Conservation (phyloP, 1,140 invertebrate species). For the Zaprionus nigranus region DNA sequence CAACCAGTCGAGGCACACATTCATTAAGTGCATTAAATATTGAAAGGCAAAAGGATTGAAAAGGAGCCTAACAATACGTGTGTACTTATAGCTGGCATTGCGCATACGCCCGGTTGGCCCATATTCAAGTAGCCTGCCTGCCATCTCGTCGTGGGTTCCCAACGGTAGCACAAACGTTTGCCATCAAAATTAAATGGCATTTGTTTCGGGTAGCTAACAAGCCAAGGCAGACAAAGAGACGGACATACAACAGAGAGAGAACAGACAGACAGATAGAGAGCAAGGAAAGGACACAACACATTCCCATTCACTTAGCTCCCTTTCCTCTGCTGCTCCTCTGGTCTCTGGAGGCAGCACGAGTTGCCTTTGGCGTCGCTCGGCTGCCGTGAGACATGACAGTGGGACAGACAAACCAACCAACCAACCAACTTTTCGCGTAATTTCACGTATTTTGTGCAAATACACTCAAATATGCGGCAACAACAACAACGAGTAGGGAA, state of each 20-base stretch:
- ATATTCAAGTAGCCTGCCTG: constrained; percentile 25
- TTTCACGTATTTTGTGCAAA: constrained; percentile 80
- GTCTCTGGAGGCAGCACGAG: constrained; percentile 20
- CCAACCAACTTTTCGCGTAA: constrained; percentile 71
- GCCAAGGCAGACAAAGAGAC: constrained; percentile 15
- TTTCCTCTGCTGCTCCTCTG: constrained; percentile 24
- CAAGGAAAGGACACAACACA: constrained; percentile 5
- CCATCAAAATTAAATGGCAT: constrained; percentile 76
- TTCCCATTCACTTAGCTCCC: constrained; percentile 47
- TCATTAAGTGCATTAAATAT: constrained; percentile 28
- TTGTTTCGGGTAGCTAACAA: constrained; percentile 49
- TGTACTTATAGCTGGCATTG: constrained; percentile 34
- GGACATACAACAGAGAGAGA: constrained; percentile 30
- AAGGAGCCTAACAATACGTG: constrained; percentile 9
- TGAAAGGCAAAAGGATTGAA: constrained; percentile 11
- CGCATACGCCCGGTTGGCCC: constrained; percentile 48
- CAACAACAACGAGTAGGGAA: constrained; percentile 24
- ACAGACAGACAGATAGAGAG: background rate
- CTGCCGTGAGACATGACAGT: constrained; percentile 8
- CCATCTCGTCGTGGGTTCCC: constrained; percentile 5
- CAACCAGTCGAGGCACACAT: background rate
- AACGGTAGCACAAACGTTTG: constrained; percentile 54
- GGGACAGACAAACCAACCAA: constrained; percentile 19
- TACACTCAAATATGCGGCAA: constrained; percentile 75
- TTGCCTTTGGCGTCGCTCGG: constrained; percentile 53